Evolutionary conservation across 1,140 invertebrate genomes (phyloP).

Genomic region (Aphidius gifuensis): DNA sequence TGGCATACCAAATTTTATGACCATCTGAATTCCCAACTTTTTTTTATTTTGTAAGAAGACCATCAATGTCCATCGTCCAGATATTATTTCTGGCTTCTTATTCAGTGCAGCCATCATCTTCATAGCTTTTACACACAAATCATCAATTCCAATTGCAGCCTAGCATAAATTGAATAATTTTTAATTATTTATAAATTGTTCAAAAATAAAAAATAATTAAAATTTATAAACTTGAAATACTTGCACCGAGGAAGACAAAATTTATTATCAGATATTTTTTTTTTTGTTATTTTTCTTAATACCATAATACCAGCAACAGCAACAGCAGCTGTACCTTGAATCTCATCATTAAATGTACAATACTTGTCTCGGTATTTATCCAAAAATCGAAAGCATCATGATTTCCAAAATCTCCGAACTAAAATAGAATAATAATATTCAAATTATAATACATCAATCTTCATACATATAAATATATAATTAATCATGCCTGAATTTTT

Average conservation of each 20-base stretch:
- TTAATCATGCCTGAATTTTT: conserved; percentile 69
- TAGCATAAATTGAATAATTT: conserved; percentile 30
- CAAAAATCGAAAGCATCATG: conserved; percentile 88
- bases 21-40: conserved; percentile 70
- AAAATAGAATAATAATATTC: conserved; percentile 4
- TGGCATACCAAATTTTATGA: conserved; percentile 80
- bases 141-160: conserved; percentile 86
- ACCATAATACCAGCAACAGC: conserved; percentile 87
- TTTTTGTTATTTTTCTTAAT: conserved; percentile 75
- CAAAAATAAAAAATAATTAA: conserved; percentile 6
- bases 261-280: conserved; percentile 74
- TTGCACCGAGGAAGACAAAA: conserved; percentile 91
- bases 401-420: conserved; percentile 97
- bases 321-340: conserved; percentile 92
- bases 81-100: conserved; percentile 79
- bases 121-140: conserved; percentile 84
- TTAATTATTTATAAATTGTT: neutral
- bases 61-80: conserved; percentile 86
- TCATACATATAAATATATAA: conserved; percentile 1
- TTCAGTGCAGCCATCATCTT: conserved; percentile 71
- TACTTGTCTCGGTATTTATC: conserved; percentile 84
- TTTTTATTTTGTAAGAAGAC: conserved; percentile 71
- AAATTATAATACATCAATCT: neutral
- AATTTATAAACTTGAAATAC: conserved; percentile 45
- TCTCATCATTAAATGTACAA: conserved; percentile 97